Conservation (phyloP, 2,113 vertebrate species). For the Lethenteron camtschaticum region DNA sequence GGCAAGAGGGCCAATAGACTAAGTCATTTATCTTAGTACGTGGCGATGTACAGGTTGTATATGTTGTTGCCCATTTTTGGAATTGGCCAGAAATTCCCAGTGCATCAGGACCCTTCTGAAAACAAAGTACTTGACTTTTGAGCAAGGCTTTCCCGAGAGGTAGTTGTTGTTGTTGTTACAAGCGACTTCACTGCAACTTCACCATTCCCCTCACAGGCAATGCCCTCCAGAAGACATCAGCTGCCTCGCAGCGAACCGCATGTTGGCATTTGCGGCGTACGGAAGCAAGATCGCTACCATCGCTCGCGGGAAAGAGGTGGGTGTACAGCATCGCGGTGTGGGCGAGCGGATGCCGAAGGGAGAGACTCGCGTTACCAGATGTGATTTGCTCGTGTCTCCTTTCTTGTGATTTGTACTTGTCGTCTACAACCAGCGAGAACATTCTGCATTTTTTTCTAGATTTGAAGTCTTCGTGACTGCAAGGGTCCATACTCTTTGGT, state of each 20-base stretch:
- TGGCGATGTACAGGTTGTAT: background rate
- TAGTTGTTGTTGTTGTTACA: background rate
- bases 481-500: too few relatives aligned
- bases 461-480: too few relatives aligned
- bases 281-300: conserved; percentile 44
- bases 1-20: too few relatives aligned
- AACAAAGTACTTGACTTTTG: background rate
- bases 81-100: background rate
- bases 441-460: too few relatives aligned
- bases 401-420: too few relatives aligned
- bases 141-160: background rate
- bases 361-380: too few relatives aligned
- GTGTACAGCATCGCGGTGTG: background rate
- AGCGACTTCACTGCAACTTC: background rate
- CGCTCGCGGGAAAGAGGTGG: conserved; percentile 46
- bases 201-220: conserved; percentile 39
- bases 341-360: too few relatives aligned
- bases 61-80: background rate
- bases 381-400: too few relatives aligned
- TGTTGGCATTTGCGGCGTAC: conserved; percentile 53
- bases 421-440: too few relatives aligned
- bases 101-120: background rate
- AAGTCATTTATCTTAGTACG: background rate
- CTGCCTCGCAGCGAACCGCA: conserved; percentile 58
- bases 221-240: conserved; percentile 52